Evolutionary conservation across 2,113 vertebrate species (phyloP).

Genomic region (Butorides virescens): DNA sequence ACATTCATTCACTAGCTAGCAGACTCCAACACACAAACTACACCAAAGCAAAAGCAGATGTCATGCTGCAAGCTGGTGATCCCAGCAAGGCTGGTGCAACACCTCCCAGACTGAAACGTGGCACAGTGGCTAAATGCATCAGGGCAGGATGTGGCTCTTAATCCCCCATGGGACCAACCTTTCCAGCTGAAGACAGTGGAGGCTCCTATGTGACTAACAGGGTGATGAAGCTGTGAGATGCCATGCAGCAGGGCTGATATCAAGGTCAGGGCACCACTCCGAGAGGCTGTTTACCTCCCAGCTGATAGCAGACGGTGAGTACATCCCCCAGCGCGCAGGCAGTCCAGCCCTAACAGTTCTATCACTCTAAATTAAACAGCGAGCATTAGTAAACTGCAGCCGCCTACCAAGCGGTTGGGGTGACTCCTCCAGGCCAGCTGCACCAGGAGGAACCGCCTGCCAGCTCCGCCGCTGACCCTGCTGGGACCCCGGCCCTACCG

Average conservation of each 20-base stretch:
- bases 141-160: background rate
- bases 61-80: fast-evolving
- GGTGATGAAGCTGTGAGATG: fast-evolving
- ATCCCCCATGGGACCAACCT: background rate
- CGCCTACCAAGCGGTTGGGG: background rate
- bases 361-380: fast-evolving
- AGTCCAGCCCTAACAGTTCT: too few relatives aligned
- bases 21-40: fast-evolving
- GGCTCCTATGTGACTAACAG: fast-evolving
- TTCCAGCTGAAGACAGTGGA: background rate
- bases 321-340: fast-evolving
- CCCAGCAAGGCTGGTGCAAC: background rate
- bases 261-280: background rate
- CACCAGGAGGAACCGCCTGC: background rate
- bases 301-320: background rate
- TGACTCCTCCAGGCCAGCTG: background rate
- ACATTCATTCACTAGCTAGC: background rate
- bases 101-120: fast-evolving
- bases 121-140: background rate
- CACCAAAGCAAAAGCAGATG: background rate
- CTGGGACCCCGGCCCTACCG: background rate
- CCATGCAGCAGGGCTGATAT: background rate
- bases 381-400: background rate
- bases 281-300: fast-evolving
- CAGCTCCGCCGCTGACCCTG: background rate